Evolutionary conservation across 2,888 invertebrate species (phyloP), one percentile per base, ranked within the genome.

Genomic region (Pyralis farinalis): DNA sequence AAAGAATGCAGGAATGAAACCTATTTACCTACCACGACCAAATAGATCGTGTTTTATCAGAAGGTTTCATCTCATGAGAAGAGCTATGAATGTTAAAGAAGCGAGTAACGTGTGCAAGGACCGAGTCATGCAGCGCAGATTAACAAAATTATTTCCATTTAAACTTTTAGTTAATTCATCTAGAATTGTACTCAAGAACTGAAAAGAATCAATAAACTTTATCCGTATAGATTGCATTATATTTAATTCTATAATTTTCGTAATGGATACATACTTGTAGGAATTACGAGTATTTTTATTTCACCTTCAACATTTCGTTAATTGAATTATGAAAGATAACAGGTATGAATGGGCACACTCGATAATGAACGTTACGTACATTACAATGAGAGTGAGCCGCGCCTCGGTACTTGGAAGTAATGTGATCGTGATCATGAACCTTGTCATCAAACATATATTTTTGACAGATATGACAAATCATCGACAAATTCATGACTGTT

Each of bases 361-460:
- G 29, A 12, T 41, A 40, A 6, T n/a, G n/a, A n/a, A n/a, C n/a
- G n/a, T n/a, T n/a, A n/a, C 9, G 35, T 11, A 52, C 30, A 27
- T 52, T 49, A 16, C 47, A 49, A 16, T 35, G 27, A 7, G 37
- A 37, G 28, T 48, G 48, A 1, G 43, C 44, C 1, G 51, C 42
- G 0, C 48, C 48, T 10, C 44, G 32, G 10, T 41, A 47, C 16
- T 40, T 7, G 7, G 39, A 36, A 6, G 46, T 45, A n/a, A 43
- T 32, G 9, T 47, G 46, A 41, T 38, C 32, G 9, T 49, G 46
- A 21, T 49, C 46, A 1, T 32, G n/a, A 3, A 50, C 50, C 35
- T 42, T 45, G 22, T 47, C 42, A 34, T 20, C 38, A 5, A 44
- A 42, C n/a, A 34, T 7, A 21, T 8, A 20, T 12, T 36, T 9